Conservation (phyloP, 2,797 vertebrate genomes). For the Argyrosomus regius region DNA sequence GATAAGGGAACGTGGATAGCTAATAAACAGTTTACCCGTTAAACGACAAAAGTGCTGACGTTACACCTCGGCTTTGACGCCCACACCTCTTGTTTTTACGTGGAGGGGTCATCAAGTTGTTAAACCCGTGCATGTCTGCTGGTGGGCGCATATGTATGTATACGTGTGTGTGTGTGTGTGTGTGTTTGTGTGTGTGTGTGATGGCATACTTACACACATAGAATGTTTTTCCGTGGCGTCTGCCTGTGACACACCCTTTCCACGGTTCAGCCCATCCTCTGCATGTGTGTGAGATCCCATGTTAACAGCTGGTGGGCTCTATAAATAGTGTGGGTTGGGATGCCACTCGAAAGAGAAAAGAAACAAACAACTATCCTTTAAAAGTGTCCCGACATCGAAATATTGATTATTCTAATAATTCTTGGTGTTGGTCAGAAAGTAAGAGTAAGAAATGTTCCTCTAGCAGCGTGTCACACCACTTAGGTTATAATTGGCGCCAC, state of each 20-base stretch:
- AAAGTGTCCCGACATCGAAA: slow-evolving; percentile 16
- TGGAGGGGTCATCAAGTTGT: neutral
- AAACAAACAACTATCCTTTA: slow-evolving; percentile 35
- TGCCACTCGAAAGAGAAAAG: slow-evolving; percentile 39
- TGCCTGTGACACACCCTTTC: slow-evolving; percentile 69
- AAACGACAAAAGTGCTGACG: slow-evolving; percentile 19
- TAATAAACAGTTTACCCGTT: slow-evolving; percentile 19
- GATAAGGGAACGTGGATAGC: slow-evolving; percentile 2
- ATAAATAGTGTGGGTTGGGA: slow-evolving; percentile 59
- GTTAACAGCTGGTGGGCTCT: slow-evolving; percentile 70
- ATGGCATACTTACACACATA: slow-evolving; percentile 25
- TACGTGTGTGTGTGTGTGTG: slow-evolving; percentile 15
- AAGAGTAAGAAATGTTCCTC: neutral
- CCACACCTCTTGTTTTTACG: slow-evolving; percentile 11
- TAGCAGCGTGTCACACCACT: neutral
- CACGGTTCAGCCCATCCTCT: slow-evolving; percentile 72
- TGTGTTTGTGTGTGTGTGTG: slow-evolving; percentile 18
- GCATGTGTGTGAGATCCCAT: slow-evolving; percentile 58
- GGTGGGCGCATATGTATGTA: neutral
- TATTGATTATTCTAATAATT: neutral
- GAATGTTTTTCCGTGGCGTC: slow-evolving; percentile 48
- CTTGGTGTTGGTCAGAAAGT: neutral
- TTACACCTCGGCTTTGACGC: slow-evolving; percentile 15
- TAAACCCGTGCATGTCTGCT: slow-evolving; percentile 36
- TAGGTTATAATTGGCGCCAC: neutral